phyloP scores from a whole-genome alignment of 2,797 vertebrate genomes.

The Phataginus tricuspis region DNA sequence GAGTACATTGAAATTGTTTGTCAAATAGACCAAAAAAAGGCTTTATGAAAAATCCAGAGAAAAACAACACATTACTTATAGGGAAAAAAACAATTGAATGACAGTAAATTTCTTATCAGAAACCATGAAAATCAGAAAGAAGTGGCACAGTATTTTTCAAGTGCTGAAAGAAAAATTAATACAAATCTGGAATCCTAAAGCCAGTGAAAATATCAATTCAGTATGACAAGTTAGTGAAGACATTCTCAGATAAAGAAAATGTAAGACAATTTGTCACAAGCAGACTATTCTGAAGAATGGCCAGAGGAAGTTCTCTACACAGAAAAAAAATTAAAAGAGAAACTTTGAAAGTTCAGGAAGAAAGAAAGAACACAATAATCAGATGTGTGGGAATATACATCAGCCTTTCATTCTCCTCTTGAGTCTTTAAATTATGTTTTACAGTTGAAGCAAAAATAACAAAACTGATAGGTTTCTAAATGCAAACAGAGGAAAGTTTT shows the following conservation, averaged over 20 bases:
- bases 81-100: background rate
- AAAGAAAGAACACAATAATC: background rate
- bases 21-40: background rate
- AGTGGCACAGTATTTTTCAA: background rate
- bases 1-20: background rate
- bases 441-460: background rate
- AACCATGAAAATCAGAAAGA: background rate
- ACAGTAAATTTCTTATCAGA: background rate
- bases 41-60: background rate
- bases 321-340: background rate
- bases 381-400: background rate
- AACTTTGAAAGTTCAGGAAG: background rate
- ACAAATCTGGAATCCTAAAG: background rate
- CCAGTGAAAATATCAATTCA: background rate
- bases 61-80: background rate
- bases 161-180: background rate
- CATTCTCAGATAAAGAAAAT: background rate
- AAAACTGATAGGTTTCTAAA: background rate
- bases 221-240: background rate
- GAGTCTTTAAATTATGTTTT: background rate
- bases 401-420: background rate
- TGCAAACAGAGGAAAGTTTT: background rate
- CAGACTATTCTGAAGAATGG: background rate
- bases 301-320: background rate
- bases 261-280: background rate